These are phyloP conservation scores for Heterodera carotae DNA, from an alignment of 1,140 invertebrate species.

Conservation along the genomic window DNA sequence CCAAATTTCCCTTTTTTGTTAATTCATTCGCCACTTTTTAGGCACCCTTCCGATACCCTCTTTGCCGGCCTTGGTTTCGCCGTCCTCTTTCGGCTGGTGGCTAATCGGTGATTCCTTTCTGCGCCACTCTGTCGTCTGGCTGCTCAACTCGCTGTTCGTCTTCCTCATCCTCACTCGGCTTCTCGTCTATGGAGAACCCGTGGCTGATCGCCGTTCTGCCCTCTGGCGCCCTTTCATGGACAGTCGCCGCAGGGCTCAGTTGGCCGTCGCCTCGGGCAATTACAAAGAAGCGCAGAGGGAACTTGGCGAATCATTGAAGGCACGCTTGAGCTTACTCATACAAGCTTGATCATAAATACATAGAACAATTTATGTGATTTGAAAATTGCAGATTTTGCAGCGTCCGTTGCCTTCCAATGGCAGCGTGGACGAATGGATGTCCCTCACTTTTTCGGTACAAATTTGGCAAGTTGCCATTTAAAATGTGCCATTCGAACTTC, in stretches of 20 bases:
- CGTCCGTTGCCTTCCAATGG: slow-evolving; percentile 52
- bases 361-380: no score
- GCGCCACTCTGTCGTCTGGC: slow-evolving; percentile 46
- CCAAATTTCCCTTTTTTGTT: neutral
- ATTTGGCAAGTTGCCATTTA: neutral
- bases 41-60: neutral
- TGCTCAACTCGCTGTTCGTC: slow-evolving; percentile 45
- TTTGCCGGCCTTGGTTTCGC: neutral
- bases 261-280: slow-evolving; percentile 51
- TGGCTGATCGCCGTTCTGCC: slow-evolving; percentile 41
- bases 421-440: slow-evolving; percentile 54
- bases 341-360: no score
- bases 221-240: slow-evolving; percentile 55
- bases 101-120: slow-evolving; percentile 13
- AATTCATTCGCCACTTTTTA: neutral
- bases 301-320: slow-evolving; percentile 53
- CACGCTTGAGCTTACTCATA: no score
- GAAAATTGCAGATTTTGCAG: slow-evolving; percentile 49
- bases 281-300: slow-evolving; percentile 62
- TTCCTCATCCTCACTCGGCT: slow-evolving; percentile 41
- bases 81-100: slow-evolving; percentile 10
- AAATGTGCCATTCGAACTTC: no score
- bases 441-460: slow-evolving; percentile 51
- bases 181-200: slow-evolving; percentile 53
- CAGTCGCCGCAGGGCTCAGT: slow-evolving; percentile 43